Conservation (phyloP, 2,888 invertebrate genomes). For the Cylloceria caligata region DNA sequence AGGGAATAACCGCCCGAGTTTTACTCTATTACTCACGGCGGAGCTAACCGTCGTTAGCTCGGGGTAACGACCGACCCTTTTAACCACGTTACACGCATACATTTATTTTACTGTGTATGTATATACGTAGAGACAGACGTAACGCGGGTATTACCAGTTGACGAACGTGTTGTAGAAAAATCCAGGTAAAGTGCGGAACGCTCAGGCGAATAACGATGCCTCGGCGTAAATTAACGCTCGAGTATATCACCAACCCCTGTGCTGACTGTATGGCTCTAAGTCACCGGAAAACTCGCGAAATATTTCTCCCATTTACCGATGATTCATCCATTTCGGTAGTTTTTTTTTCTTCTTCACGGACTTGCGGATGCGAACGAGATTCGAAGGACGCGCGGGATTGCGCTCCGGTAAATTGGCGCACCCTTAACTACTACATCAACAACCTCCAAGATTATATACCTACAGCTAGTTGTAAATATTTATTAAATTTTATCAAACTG, state of each 20-base stretch:
- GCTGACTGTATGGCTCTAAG: conserved; percentile 67
- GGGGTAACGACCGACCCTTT: conserved; percentile 74
- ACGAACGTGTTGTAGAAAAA: conserved; percentile 54
- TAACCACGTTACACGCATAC: conserved; percentile 56
- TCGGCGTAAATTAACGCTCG: conserved; percentile 71
- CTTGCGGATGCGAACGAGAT: background rate
- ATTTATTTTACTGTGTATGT: conserved; percentile 14
- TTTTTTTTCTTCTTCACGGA: conserved; percentile 65
- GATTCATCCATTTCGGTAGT: conserved; percentile 73
- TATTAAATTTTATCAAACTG: too few species aligned
- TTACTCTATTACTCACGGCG: conserved; percentile 32
- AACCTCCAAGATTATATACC: too few species aligned
- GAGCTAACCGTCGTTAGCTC: conserved; percentile 72
- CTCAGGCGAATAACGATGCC: conserved; percentile 72
- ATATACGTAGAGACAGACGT: background rate
- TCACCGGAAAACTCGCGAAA: conserved; percentile 73
- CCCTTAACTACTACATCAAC: too few species aligned
- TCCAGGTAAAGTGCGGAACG: conserved; percentile 55
- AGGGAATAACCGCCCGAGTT: conserved; percentile 12
- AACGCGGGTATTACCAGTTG: conserved; percentile 9
- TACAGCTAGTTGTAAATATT: too few species aligned
- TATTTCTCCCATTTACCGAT: conserved; percentile 72
- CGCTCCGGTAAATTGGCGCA: background rate
- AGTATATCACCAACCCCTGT: background rate
- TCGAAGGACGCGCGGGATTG: background rate